Conservation (phyloP, 2,797 vertebrate species). For the Eutrigla gurnardus region DNA sequence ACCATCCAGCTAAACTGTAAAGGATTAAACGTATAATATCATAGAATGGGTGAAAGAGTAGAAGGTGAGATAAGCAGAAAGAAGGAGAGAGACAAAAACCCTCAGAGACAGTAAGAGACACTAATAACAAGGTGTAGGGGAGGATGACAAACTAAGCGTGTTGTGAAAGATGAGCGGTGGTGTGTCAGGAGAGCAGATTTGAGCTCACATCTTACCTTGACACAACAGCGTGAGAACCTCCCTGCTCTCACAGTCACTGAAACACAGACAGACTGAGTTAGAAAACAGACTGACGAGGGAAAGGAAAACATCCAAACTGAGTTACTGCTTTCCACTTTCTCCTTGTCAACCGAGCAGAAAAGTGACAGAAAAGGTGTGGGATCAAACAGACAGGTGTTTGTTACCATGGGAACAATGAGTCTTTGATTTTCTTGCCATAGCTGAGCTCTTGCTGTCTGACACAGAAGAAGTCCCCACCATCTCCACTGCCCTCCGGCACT, state of each 20-base stretch:
- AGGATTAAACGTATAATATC: neutral
- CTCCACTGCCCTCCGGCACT: conserved; percentile 79
- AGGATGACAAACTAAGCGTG: neutral
- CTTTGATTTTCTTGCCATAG: conserved; percentile 87
- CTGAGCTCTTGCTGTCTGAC: conserved; percentile 86
- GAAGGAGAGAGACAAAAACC: neutral
- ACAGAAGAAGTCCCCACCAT: conserved; percentile 89
- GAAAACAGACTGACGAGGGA: conserved; percentile 9
- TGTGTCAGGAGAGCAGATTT: conserved; percentile 29
- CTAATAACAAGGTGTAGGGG: neutral
- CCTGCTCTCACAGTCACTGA: conserved; percentile 89
- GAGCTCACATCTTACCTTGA: conserved; percentile 85
- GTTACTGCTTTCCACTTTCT: neutral
- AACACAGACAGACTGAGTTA: conserved; percentile 65
- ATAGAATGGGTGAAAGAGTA: neutral
- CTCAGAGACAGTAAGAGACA: neutral
- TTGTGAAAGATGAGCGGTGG: conserved; percentile 13
- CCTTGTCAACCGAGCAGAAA: neutral
- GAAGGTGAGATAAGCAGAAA: neutral
- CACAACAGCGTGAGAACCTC: conserved; percentile 88
- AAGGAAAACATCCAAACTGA: conserved; percentile 20
- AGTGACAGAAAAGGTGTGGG: conserved; percentile 25
- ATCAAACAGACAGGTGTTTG: conserved; percentile 56
- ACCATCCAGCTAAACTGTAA: neutral
- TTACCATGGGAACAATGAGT: conserved; percentile 91